Base-by-base conservation (phyloP, 1,140 invertebrate genomes). In the Dendroctonus ponderosae region DNA sequence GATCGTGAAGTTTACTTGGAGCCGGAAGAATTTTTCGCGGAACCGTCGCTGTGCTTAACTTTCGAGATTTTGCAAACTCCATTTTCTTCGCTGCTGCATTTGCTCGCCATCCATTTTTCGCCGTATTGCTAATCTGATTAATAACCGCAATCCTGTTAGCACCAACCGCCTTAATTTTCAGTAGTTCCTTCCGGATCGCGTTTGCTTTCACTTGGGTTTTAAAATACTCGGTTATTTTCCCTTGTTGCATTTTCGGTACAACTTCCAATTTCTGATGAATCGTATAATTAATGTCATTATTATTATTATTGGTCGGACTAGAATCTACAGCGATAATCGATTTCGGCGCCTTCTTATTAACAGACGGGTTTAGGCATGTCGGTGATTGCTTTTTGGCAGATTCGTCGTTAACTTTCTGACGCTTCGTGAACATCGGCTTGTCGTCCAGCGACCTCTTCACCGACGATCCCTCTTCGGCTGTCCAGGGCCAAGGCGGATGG, bases 191-290 rank as follows among this genome's bases (percentile, higher is more conserved):
- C 15, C 52, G 62, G n/a, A 67, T 48, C 46, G 59, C 83, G 71
- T 85, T 84, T 7, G 87, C 83, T 77, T 91, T 91, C 77, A 89
- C 87, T 76, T 91, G 89, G 4, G 88, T 85, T 72, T 89, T 91
- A 72, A 91, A 92, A 75, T 89, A 92, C 72, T 91, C 89, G 2
- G 90, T 92, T 72, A 92, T 92, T 72, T 89, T 88, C 5, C 84
- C 85, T 72, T 86, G 72, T 71, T 75, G 75, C 68, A 74, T 58
- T 69, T 77, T 73, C 7, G 78, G 71, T 54, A 75, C 72, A 11
- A 74, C 74, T 72, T 80, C 79, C 37, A 78, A 76, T 70, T 84
- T 82, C 52, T 77, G 77, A 60, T 42, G 63, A 6, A 44, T 42
- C 40, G 52, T 65, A 60, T 69, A 62, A 64, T 68, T 66, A 51